A percentile compares a stretch with the other conserved stretches of the same genome.
These are phyloP conservation scores for Boloria selene DNA, from an alignment of 2,888 invertebrate genomes.

Conservation along the genomic window DNA sequence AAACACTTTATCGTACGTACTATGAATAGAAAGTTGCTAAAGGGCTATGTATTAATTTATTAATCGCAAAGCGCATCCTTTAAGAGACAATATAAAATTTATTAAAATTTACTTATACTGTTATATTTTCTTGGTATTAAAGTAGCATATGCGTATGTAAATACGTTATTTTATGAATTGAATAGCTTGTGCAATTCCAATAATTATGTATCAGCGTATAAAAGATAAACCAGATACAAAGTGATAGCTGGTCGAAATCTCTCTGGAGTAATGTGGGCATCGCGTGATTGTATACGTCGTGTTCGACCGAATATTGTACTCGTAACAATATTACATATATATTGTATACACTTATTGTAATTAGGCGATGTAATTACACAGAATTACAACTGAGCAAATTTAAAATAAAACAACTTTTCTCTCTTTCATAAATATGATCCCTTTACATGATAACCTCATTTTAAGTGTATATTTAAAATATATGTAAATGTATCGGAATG, in stretches of 20 bases:
- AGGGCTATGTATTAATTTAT: too few relatives aligned
- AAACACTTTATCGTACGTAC: too few relatives aligned
- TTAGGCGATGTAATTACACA: not conserved
- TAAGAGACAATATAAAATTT: too few relatives aligned
- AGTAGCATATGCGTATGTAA: too few relatives aligned
- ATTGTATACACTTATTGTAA: not conserved
- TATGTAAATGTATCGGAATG: conserved; percentile 4
- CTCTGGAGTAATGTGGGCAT: conserved; percentile 8
- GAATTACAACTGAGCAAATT: conserved; percentile 3
- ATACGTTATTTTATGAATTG: too few relatives aligned
- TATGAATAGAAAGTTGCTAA: too few relatives aligned
- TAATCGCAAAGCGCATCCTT: too few relatives aligned
- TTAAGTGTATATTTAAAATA: not conserved
- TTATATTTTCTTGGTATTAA: too few relatives aligned
- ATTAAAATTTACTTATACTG: too few relatives aligned
- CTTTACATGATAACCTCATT: not conserved
- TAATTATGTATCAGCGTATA: not conserved
- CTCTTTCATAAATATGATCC: too few relatives aligned
- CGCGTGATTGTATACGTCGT: conserved; percentile 10
- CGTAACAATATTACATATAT: conserved; percentile 2
- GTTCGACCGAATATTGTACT: not conserved
- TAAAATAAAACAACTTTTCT: too few relatives aligned
- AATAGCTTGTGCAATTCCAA: too few relatives aligned
- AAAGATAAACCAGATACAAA: not conserved
- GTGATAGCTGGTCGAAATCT: conserved; percentile 2